These are phyloP conservation scores for Sisor rabdophorus DNA, from an alignment of 2,113 vertebrate genomes.

Conservation along the genomic window DNA sequence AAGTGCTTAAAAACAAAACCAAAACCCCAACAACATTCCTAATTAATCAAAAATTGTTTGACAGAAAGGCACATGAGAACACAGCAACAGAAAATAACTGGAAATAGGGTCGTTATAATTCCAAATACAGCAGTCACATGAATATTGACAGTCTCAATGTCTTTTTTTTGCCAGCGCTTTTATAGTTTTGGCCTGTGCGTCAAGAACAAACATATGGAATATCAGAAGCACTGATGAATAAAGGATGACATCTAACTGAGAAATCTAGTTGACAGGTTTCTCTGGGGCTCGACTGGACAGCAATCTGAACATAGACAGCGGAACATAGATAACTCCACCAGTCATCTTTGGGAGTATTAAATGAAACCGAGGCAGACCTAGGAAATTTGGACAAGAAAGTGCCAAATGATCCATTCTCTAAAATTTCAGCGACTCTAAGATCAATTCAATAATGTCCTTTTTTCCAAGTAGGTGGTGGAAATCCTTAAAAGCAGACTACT, in stretches of 20 bases:
- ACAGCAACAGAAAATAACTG: neutral
- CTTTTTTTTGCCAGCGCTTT: slow-evolving; percentile 3
- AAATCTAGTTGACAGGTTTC: slow-evolving; percentile 14
- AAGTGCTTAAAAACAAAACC: neutral
- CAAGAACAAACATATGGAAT: slow-evolving; percentile 19
- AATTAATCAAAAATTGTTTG: neutral
- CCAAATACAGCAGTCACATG: slow-evolving; percentile 17
- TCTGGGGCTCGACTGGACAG: neutral
- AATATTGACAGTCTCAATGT: slow-evolving; percentile 18
- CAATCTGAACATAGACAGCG: slow-evolving; percentile 4
- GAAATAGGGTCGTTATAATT: neutral
- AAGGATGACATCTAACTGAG: slow-evolving; percentile 21
- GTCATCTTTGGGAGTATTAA: slow-evolving; percentile 1
- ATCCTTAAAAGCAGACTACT: neutral
- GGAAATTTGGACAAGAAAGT: slow-evolving; percentile 23
- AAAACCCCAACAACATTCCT: neutral
- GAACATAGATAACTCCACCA: neutral
- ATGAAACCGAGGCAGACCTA: slow-evolving; percentile 13
- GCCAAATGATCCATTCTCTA: neutral
- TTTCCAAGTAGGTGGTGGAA: neutral
- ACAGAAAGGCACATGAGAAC: neutral
- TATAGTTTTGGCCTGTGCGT: slow-evolving; percentile 19
- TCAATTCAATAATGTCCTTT: slow-evolving; percentile 1
- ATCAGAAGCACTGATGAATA: neutral
- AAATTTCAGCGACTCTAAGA: slow-evolving; percentile 12